Percentiles rank a stretch among this genome's conserved stretches.
Conservation (phyloP, 2,888 invertebrate genomes). For the Agonopterix heracliana region DNA sequence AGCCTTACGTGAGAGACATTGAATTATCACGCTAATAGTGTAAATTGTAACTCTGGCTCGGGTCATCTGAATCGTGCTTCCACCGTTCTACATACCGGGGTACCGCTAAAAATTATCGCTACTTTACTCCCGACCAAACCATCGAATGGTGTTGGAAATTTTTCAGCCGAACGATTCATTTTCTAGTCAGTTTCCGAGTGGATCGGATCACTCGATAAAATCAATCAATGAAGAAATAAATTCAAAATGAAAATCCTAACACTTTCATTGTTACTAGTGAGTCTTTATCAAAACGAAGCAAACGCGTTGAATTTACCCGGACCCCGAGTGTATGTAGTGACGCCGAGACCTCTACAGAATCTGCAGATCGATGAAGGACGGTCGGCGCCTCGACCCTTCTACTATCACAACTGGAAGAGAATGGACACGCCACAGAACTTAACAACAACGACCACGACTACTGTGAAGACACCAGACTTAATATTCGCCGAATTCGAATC, state of each 20-base stretch:
- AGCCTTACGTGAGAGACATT: slow-evolving; percentile 41
- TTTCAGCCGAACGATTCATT: slow-evolving; percentile 42
- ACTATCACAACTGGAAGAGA: slow-evolving; percentile 64
- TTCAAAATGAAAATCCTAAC: slow-evolving; percentile 19
- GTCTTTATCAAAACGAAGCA: slow-evolving; percentile 29
- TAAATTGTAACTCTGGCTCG: slow-evolving; percentile 52
- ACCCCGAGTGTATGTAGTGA: slow-evolving; percentile 63
- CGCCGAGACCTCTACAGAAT: slow-evolving; percentile 43
- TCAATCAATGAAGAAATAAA: slow-evolving; percentile 31
- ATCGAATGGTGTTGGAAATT: slow-evolving; percentile 34
- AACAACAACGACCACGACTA: slow-evolving; percentile 29
- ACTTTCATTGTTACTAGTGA: slow-evolving; percentile 34
- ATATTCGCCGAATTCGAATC: slow-evolving; percentile 70
- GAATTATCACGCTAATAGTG: slow-evolving; percentile 58
- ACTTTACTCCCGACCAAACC: slow-evolving; percentile 41
- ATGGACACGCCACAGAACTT: slow-evolving; percentile 51
- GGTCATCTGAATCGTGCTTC: slow-evolving; percentile 57
- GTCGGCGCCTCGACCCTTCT: slow-evolving; percentile 48
- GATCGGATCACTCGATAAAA: slow-evolving; percentile 34
- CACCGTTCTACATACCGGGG: slow-evolving; percentile 54
- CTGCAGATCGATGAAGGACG: slow-evolving; percentile 39
- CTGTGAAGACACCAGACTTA: slow-evolving; percentile 54
- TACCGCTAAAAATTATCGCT: slow-evolving; percentile 72
- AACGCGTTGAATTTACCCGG: slow-evolving; percentile 43
- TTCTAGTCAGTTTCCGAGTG: slow-evolving; percentile 41